Evolutionary conservation across 92 coral and sea anemone genomes (phyloP).

Genomic region (Bergia puertoricense): DNA sequence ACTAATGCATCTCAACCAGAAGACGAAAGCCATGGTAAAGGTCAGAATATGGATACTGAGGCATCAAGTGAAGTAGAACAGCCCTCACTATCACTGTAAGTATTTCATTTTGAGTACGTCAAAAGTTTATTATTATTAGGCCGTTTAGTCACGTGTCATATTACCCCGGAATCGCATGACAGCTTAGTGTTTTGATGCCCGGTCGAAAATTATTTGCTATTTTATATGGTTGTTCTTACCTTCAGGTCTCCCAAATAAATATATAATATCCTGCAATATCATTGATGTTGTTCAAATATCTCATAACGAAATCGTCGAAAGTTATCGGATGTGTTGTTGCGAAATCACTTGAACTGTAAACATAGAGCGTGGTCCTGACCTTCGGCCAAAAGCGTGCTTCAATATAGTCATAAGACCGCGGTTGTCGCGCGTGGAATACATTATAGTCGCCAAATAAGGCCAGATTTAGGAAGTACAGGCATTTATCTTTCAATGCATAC

Average conservation of each 20-base stretch:
- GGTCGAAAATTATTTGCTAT: not conserved
- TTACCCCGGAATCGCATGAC: not conserved
- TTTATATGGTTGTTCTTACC: not conserved
- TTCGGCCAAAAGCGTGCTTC: slow-evolving; percentile 5
- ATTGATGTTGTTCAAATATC: not conserved
- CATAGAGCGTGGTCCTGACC: slow-evolving; percentile 26
- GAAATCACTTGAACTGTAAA: not conserved
- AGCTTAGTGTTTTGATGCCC: not conserved
- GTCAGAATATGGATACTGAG: slow-evolving; percentile 21
- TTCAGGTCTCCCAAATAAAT: not conserved
- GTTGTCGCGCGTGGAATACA: slow-evolving; percentile 25
- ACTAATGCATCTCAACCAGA: slow-evolving; percentile 1
- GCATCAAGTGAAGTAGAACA: slow-evolving; percentile 23
- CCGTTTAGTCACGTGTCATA: not conserved
- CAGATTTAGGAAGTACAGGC: slow-evolving; percentile 25
- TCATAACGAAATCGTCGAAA: not conserved
- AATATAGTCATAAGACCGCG: slow-evolving; percentile 16
- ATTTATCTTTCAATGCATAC: slow-evolving; percentile 36
- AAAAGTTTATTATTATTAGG: not conserved
- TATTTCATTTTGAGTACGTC: too few species aligned
- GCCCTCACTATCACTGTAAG: slow-evolving; percentile 19
- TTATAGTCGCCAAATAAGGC: slow-evolving; percentile 23
- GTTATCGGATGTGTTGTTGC: not conserved
- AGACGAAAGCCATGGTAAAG: not conserved
- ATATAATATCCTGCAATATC: not conserved